Base-by-base conservation (phyloP, 2,113 vertebrate genomes). In the Lepus europaeus region DNA sequence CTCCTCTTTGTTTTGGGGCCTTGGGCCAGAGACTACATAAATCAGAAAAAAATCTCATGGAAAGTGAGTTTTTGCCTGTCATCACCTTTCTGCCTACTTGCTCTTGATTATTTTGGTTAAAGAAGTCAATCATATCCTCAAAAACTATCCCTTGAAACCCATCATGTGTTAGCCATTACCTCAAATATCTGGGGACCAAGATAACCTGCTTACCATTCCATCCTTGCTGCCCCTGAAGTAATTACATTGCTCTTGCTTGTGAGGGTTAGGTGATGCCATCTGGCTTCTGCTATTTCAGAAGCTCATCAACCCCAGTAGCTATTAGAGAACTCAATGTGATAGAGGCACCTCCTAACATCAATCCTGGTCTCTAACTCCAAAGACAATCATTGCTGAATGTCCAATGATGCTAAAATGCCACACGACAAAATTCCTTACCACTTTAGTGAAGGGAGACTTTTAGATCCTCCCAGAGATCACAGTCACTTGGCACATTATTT, bases 221-320 rank as follows among this genome's bases (percentile, higher is more conserved):
- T 61, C n/a, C 64, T 64, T 84, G 59, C 27, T 89, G 22, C 17
- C 31, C 13, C 59, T 49, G 4, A 3, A 45, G 36, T 81, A 36
- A 53, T 45, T 51, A 59, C 3, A 23, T 49, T 23, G 51, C 63
- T 61, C 36, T 80, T 39, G 31, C 31, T 77, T 81, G 20, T 81
- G 45, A 73, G 51, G 14, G 64, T 16, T 64, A 45, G 66, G 79
- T 73, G 23, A 59, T 92, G 12, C 61, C 81, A n/a, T 10, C 16
- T 86, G 89, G 20, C n/a, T 27, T 86, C 61, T 76, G 36, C 36
- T 81, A 86, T 77, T 81, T 85, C 17, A 25, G 59, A 94, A 91
- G 68, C 31, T 59, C 77, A 36, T 86, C 25, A 70, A 9, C 22
- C 9, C 53, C 56, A 33, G 1, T 56, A 31, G 49, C 66, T 23